These are phyloP conservation scores for Parthenolecanium corni DNA, from an alignment of 2,888 invertebrate species.

Conservation along the genomic window DNA sequence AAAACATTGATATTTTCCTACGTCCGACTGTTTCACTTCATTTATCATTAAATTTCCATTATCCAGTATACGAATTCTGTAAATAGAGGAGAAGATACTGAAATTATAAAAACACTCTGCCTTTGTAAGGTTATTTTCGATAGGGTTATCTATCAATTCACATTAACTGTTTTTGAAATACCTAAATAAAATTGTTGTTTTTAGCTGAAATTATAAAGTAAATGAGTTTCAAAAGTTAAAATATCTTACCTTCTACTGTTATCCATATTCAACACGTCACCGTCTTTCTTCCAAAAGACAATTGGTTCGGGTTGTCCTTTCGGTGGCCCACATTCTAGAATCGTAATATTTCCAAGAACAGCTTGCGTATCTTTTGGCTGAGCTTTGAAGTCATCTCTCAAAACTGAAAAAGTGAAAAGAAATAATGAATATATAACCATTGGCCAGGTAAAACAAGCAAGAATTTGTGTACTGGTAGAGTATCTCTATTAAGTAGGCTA, in stretches of 20 bases:
- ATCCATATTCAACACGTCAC: slow-evolving; percentile 50
- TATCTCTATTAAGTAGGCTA: too few relatives aligned
- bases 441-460: too few relatives aligned
- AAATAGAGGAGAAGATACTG: neutral
- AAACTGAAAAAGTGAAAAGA: slow-evolving; percentile 51
- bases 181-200: too few relatives aligned
- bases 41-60: slow-evolving; percentile 83
- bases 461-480: too few relatives aligned
- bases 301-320: slow-evolving; percentile 90
- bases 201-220: too few relatives aligned
- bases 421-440: too few relatives aligned
- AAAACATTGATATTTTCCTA: slow-evolving; percentile 82
- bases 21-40: slow-evolving; percentile 77
- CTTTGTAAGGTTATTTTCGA: neutral
- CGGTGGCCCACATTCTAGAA: slow-evolving; percentile 86
- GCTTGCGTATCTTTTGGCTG: slow-evolving; percentile 83
- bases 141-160: too few relatives aligned
- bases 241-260: slow-evolving; percentile 42
- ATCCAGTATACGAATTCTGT: slow-evolving; percentile 65
- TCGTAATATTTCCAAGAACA: slow-evolving; percentile 80
- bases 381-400: slow-evolving; percentile 87
- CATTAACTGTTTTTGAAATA: too few relatives aligned
- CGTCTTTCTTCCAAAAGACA: slow-evolving; percentile 79
- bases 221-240: too few relatives aligned
- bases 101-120: too few relatives aligned